Base-by-base conservation (phyloP, 2,797 vertebrate species). In the Valencia hispanica region DNA sequence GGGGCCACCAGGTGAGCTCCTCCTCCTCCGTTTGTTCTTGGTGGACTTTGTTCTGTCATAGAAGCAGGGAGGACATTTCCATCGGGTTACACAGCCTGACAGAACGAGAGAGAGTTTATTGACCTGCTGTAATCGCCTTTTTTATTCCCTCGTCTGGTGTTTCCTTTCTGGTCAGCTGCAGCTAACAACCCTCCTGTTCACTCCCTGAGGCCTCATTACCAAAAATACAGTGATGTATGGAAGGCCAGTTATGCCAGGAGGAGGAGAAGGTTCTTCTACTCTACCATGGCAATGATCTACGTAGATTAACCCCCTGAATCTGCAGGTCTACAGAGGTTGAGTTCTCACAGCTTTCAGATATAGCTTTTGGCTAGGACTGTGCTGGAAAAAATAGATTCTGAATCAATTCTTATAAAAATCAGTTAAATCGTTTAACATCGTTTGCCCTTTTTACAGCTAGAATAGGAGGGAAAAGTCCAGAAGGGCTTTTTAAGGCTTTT, bases 1-100 rank as follows among this genome's bases (percentile, higher is more conserved):
- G 85, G 70, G 77, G 81, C 75, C 79, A 17, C 75, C 88, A 89
- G 91, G 86, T 91, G 83, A 90, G 73, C 32, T 61, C 63, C 80
- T 71, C 55, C 75, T 68, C 57, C 8, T 47, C 32, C 18, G 18
- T 48, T 34, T 34, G 2, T 53, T 20, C 61, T 39, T 10, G 1
- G 20, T 81, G 84, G 86, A 93, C 86, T 90, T 92, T 91, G 89
- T 63, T 80, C 89, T 27, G 8, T 75, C 34, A 39, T 36, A 47
- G 53, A 45, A 83, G 63, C 61, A 68, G 59, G 69, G 75, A 86
- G 86, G 78, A 87, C 80, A 77, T 82, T 87, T 86, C 80, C 86
- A 72, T 36, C 72, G 25, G 7, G 5, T 76, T 59, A 25, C 76
- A 72, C 47, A 18, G 69, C 79, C 18, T 34, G 2, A 63, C 72